Base-by-base conservation (phyloP, 1,140 invertebrate species). In the Ooceraea biroi region DNA sequence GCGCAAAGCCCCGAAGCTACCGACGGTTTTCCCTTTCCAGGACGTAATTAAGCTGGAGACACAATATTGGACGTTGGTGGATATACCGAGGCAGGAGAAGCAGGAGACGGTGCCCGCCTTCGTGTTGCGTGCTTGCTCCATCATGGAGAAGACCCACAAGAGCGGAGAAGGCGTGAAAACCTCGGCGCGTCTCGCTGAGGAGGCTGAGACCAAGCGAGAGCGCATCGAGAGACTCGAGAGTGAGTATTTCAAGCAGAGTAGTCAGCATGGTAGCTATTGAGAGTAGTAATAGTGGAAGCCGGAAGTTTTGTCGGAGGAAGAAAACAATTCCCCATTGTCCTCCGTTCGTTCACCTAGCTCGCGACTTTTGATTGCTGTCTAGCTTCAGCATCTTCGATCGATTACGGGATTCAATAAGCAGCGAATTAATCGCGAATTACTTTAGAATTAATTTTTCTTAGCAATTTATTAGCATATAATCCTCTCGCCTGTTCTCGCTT, bases 11-110 rank as follows among this genome's bases (percentile, higher is more conserved):
- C 19, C 36, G 36, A 44, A 71, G 52, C 44, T 41, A 66, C 48
- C 22, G 25, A 46, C 55, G 41, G 44, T 68, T 69, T 80, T 55
- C 19, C 60, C 50, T 71, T 95, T 95, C 61, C 92, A 98, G 97
- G 97, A 98, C 90, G 98, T 99, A 12, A 98, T 98, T 85, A 96
- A 98, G 83, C 94, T 99, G 90, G 98, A 99, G 94, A 98, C 98
- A 1, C 97, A 98, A 92, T 98, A 98, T 94, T 98, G 98, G 98
- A 97, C 97, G 0, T 94, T 98, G 76, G 97, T 99, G 25, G 98
- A 98, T 91, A 97, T 98, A 72, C 98, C 98, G 17, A 96, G 97
- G 57, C 97, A 98, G 90, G 96, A 98, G 90, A 98, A 98, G 91
- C 97, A 98, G 88, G 98, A 98, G 94, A 98, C 97, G 0, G 97